A percentile compares a stretch with the other conserved stretches of the same genome.
These are phyloP conservation scores for Cephus pulcher DNA, from an alignment of 2,888 invertebrate genomes.

Conservation along the genomic window DNA sequence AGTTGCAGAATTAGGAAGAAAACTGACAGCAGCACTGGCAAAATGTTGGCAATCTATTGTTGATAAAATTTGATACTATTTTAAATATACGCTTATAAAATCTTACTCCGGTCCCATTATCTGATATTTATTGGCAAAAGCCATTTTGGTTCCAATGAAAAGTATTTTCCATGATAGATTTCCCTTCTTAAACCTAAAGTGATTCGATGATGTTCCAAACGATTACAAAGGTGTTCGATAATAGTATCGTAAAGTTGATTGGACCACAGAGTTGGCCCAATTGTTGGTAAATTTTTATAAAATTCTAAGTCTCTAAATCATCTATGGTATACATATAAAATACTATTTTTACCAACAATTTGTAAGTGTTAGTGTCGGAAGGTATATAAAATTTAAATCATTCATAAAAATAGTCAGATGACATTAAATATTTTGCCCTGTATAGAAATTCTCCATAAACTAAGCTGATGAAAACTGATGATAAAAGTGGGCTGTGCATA, in stretches of 20 bases:
- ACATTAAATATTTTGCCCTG: background rate
- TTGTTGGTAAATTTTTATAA: conserved; percentile 42
- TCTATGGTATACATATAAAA: conserved; percentile 42
- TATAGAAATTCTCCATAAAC: background rate
- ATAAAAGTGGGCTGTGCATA: conserved; percentile 1
- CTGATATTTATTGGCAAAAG: conserved; percentile 49
- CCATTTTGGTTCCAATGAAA: conserved; percentile 42
- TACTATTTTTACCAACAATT: conserved; percentile 40
- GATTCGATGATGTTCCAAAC: conserved; percentile 3
- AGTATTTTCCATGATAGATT: conserved; percentile 24
- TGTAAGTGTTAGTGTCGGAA: conserved; percentile 38
- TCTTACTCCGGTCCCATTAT: conserved; percentile 52
- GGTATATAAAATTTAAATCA: conserved; percentile 45
- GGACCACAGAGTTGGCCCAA: background rate
- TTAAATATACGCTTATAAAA: conserved; percentile 48
- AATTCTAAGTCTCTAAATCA: conserved; percentile 37
- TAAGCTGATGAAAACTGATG: background rate
- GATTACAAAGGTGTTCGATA: conserved; percentile 4
- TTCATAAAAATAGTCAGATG: conserved; percentile 38
- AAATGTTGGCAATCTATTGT: conserved; percentile 41
- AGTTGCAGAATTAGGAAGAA: conserved; percentile 46
- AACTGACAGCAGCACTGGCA: conserved; percentile 37
- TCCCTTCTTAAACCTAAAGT: conserved; percentile 12
- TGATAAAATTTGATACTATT: conserved; percentile 38
- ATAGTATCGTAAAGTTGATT: background rate